Percentiles rank a stretch among this genome's conserved stretches.
Conservation (phyloP, 2,888 invertebrate genomes). For the Muschampia plurimacula region DNA sequence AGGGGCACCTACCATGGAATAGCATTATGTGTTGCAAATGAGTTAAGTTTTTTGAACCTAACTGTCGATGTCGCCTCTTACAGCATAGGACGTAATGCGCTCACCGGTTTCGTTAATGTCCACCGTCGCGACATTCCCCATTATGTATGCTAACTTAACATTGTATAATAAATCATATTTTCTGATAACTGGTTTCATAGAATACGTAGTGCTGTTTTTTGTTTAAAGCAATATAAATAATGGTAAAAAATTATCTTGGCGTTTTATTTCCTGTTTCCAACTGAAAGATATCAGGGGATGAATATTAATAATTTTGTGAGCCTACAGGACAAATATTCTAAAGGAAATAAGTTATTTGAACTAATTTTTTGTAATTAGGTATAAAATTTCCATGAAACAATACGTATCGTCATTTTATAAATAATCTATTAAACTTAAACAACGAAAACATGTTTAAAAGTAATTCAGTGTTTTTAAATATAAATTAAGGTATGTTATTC, state of each 20-base stretch:
- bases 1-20: conserved; percentile 57
- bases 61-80: conserved; percentile 21
- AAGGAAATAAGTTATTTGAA: too few relatives aligned
- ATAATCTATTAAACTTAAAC: too few relatives aligned
- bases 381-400: too few relatives aligned
- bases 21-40: conserved; percentile 41
- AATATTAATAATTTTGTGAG: neutral
- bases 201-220: neutral
- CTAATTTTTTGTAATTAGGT: too few relatives aligned
- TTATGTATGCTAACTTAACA: conserved; percentile 25
- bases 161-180: conserved; percentile 25
- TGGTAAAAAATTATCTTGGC: neutral
- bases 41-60: conserved; percentile 38
- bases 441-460: neutral
- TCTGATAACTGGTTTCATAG: conserved; percentile 5
- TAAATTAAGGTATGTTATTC: too few relatives aligned
- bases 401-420: too few relatives aligned
- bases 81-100: conserved; percentile 22
- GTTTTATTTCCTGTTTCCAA: neutral
- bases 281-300: neutral
- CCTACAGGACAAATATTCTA: neutral
- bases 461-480: too few relatives aligned
- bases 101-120: conserved; percentile 23
- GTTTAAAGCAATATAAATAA: neutral
- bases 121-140: conserved; percentile 18